Evolutionary conservation across 2,888 invertebrate species (phyloP), one percentile per base, ranked within the genome.

Genomic region (Drosophila conformis): DNA sequence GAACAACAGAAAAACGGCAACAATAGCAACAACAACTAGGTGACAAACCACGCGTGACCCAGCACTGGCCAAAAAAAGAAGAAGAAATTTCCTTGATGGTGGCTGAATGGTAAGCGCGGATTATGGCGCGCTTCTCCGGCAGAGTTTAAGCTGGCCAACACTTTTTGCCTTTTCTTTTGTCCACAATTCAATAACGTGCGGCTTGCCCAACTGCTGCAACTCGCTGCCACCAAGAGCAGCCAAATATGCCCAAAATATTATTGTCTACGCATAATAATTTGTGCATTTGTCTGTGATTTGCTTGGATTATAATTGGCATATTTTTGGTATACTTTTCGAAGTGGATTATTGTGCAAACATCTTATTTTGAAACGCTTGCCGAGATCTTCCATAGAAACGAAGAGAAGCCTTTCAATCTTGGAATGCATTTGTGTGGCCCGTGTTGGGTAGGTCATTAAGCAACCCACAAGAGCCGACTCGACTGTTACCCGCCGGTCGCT

Each of bases 31-130:
- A 82, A 73, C 66, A 80, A 73, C 57, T 52, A 87, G 84, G 85
- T 85, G 89, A 87, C 87, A 87, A 85, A 89, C 89, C 85, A 77
- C 87, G 84, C 82, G 83, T 82, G 64, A 76, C 75, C 69, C 74
- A 56, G 18, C 36, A 46, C 58, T 67, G 52, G 54, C 59, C 67
- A 54, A 35, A n/a, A 35, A n/a, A 29, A 29, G 1, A 52, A 8
- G 25, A 36, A 27, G n/a, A 18, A 27, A 38, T 11, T 56, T 46
- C 46, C 21, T 27, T 74, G 68, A 62, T 49, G 82, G 89, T 77
- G 87, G 69, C 68, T 8, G 15, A 25, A 46, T 46, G 79, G 75
- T 69, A 77, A 89, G 87, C 82, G 59, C 71, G 87, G 85, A 89
- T 85, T 89, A 85, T 85, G 79, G 70, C 85, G 85, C 89, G 71